Evolutionary conservation across 2,113 vertebrate genomes (phyloP), one percentile per base, ranked within the genome.

Genomic region (Phaetusa simplex): DNA sequence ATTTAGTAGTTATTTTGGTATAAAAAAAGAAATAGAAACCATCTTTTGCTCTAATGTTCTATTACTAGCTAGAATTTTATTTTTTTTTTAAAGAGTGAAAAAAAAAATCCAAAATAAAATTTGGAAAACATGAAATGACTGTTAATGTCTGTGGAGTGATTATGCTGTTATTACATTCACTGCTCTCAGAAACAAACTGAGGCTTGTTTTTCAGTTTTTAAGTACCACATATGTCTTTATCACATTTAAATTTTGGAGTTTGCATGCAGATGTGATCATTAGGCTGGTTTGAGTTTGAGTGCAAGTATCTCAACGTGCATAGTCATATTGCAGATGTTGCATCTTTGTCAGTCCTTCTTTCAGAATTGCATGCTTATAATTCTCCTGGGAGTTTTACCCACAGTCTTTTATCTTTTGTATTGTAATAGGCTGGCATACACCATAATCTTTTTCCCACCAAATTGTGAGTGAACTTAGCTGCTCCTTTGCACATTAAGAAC

Each of bases 61-160:
- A 13, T 27, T 74, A 11, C 27, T 53, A 83, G 24, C 26, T 86
- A 40, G 18, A 16, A 11, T 49, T 49, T 12, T 23, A n/a, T 34
- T 64, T 65, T 58, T 50, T 62, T 55, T 12, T 26, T 21, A 13
- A 43, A 40, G n/a, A 38, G 9, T n/a, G 11, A 11, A 29, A 20
- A 24, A 55, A 47, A 49, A 14, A 4, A 0, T 1, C 2, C 19
- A 40, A 27, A 71, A 53, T 58, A 73, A 92, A 84, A 65, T 71
- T 82, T 83, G 42, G 42, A 79, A 91, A 77, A 55, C 40, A 38
- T 80, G 16, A 64, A 67, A 76, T 65, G 5, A 36, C 47, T 92
- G 59, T 81, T 91, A 90, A 52, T 96, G 90, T 90, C 49, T 86
- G 24, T 92, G 30, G 36, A 86, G 50, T 88, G 21, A 90, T 90